Evolutionary conservation across 2,797 vertebrate species (phyloP).

Genomic region (Oryzias dopingdopingensis): DNA sequence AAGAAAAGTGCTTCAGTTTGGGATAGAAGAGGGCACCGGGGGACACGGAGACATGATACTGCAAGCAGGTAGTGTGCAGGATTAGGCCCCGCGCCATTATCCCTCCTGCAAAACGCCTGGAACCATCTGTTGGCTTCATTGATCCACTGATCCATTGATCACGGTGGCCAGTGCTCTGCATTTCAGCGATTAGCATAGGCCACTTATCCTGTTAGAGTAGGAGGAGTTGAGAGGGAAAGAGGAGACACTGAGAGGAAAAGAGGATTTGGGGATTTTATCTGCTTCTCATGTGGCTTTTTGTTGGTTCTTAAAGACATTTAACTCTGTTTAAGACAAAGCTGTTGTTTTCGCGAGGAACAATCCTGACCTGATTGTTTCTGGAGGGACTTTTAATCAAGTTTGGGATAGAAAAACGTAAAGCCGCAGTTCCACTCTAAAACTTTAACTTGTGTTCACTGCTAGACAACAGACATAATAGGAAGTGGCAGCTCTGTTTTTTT

Average conservation of each 20-base stretch:
- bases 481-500: too few relatives aligned
- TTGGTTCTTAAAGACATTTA: slow-evolving; percentile 39
- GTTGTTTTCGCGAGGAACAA: slow-evolving; percentile 6
- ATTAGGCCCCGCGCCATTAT: slow-evolving; percentile 32
- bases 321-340: slow-evolving; percentile 28
- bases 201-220: slow-evolving; percentile 70
- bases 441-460: too few relatives aligned
- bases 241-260: slow-evolving; percentile 37
- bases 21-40: slow-evolving; percentile 22
- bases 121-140: slow-evolving; percentile 66
- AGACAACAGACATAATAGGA: too few relatives aligned
- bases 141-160: slow-evolving; percentile 73
- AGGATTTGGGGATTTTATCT: slow-evolving; percentile 57
- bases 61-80: slow-evolving; percentile 57
- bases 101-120: slow-evolving; percentile 21
- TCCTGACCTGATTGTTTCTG: neutral
- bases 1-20: slow-evolving; percentile 35
- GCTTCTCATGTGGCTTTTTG: slow-evolving; percentile 49
- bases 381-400: neutral
- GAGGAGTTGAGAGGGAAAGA: slow-evolving; percentile 26
- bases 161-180: slow-evolving; percentile 47
- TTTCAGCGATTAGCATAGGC: slow-evolving; percentile 70
- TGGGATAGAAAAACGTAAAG: too few relatives aligned
- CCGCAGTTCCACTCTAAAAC: too few relatives aligned
- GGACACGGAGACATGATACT: slow-evolving; percentile 39